phyloP scores from a whole-genome alignment of 1,140 invertebrate genomes.

The Sycobia sp. region DNA sequence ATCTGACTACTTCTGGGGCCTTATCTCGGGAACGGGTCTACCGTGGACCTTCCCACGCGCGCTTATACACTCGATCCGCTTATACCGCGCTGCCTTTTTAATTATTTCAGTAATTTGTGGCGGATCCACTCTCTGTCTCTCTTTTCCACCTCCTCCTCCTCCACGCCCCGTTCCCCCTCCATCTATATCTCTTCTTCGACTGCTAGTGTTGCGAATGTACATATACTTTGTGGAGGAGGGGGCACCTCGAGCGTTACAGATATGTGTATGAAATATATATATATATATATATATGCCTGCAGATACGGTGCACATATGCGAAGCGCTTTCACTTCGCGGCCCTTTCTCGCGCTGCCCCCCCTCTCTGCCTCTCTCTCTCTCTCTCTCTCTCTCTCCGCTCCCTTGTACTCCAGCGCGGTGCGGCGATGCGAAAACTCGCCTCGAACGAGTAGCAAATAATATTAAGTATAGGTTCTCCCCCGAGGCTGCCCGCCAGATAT shows the following conservation, averaged over 20 bases:
- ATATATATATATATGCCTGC: no score
- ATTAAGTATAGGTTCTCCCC: constrained; percentile 55
- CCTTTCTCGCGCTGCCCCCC: neutral
- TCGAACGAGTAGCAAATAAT: constrained; percentile 53
- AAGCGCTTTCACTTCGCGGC: constrained; percentile 9
- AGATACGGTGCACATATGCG: neutral
- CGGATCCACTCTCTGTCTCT: constrained; percentile 29
- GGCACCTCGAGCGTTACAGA: neutral
- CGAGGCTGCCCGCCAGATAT: constrained; percentile 20
- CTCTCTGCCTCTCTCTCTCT: constrained; percentile 2
- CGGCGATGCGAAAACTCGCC: constrained; percentile 26
- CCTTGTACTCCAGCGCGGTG: no score
- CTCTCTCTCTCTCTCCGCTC: neutral
- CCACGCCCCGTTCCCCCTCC: no score
- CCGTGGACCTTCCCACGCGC: constrained; percentile 46
- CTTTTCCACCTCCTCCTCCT: neutral
- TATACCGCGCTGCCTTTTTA: constrained; percentile 49
- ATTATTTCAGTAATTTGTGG: constrained; percentile 57
- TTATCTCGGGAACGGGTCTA: constrained; percentile 26
- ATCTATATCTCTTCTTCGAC: no score
- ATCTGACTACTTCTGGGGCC: constrained; percentile 12
- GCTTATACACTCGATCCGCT: constrained; percentile 23
- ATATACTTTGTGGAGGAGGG: no score
- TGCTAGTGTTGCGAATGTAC: neutral
- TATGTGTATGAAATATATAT: no score